phyloP scores from a whole-genome alignment of 2,888 invertebrate genomes.

The Julus scanicus region DNA sequence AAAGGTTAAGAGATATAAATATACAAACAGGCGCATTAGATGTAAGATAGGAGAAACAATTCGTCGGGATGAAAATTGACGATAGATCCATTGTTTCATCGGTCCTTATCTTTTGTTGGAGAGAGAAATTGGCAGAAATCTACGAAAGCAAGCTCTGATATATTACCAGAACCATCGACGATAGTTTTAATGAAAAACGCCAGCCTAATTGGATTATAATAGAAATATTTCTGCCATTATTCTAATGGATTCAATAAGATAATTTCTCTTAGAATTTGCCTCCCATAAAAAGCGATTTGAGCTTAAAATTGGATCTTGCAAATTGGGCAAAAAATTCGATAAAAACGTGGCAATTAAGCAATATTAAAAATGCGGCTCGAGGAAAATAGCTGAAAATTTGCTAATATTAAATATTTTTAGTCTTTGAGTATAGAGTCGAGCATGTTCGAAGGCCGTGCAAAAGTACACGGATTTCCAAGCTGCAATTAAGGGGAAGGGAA shows the following conservation, averaged over 20 bases:
- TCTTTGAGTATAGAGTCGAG: not conserved
- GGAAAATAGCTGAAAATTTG: conserved; percentile 22
- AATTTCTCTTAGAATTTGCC: not conserved
- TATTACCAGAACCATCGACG: not conserved
- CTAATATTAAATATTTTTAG: conserved; percentile 13
- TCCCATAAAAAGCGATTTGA: not conserved
- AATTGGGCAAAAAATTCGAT: conserved; percentile 39
- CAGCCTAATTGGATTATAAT: conserved; percentile 32
- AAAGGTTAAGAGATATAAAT: conserved; percentile 38
- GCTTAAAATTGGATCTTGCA: not conserved
- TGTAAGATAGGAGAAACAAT: not conserved
- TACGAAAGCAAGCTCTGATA: not conserved
- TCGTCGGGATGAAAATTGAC: not conserved
- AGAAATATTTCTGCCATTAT: conserved; percentile 17
- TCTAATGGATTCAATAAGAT: conserved; percentile 36
- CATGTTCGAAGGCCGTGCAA: not conserved
- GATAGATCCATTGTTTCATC: not conserved
- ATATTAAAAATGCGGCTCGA: conserved; percentile 7
- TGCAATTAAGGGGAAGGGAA: conserved; percentile 36
- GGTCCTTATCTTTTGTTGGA: not conserved
- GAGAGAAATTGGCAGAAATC: conserved; percentile 19
- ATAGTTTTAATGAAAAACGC: not conserved
- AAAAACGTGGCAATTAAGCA: not conserved
- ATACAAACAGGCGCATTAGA: not conserved
- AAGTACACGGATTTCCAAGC: not conserved